A percentile compares a stretch with the other conserved stretches of the same genome.
phyloP scores from a whole-genome alignment of 1,140 invertebrate genomes.

The Drosophila hydei region DNA sequence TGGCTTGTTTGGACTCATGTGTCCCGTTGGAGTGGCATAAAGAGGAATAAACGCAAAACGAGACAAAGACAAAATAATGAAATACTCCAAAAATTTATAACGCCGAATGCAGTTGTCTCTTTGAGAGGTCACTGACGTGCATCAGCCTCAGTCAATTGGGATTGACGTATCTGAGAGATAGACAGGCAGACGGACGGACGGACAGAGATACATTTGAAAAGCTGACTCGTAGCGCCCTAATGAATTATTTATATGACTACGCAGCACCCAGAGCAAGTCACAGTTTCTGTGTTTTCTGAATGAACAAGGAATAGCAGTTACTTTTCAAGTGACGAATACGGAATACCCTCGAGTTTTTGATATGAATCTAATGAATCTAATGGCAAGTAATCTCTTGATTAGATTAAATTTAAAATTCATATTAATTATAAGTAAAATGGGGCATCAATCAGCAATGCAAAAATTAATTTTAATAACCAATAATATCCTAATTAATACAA shows the following conservation, averaged over 20 bases:
- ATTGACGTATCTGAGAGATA: conserved; percentile 64
- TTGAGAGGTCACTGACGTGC: conserved; percentile 51
- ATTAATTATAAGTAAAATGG: no score
- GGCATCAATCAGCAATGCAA: no score
- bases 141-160: conserved; percentile 42
- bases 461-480: no score
- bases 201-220: conserved; percentile 16
- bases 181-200: conserved; percentile 18
- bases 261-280: conserved; percentile 30
- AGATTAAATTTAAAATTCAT: no score
- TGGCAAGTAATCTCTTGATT: no score
- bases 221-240: conserved; percentile 36
- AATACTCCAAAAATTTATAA: conserved; percentile 57
- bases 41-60: conserved; percentile 36
- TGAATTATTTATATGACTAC: conserved; percentile 65
- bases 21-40: conserved; percentile 40
- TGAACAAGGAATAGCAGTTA: conserved; percentile 33
- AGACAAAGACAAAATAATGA: conserved; percentile 46
- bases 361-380: no score
- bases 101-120: conserved; percentile 49
- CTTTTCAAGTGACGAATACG: background rate
- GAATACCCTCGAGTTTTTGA: conserved; percentile 2
- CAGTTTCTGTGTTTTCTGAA: conserved; percentile 46
- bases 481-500: no score
- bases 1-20: conserved; percentile 52